Evolutionary conservation across 2,888 invertebrate species (phyloP), one percentile per base, ranked within the genome.

Genomic region (Agrochola lychnidis): DNA sequence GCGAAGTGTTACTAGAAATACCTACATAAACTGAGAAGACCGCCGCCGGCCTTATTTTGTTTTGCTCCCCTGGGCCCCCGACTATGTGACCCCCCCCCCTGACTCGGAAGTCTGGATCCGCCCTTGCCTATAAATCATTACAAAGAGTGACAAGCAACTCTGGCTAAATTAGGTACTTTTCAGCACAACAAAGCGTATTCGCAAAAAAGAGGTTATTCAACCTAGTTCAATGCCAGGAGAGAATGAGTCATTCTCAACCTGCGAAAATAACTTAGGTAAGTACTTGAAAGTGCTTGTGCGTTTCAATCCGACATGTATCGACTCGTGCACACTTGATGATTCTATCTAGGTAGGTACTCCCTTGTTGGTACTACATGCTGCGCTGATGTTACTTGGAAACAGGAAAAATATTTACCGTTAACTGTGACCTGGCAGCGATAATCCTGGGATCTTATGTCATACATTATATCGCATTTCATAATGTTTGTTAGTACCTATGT

Each of bases 141-240:
- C 5, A 51, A 63, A 48, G 56, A 76, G n/a, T 75, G 59, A 66
- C 36, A 53, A 59, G 64, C 42, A 45, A 64, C 3, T 51, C 4
- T 66, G 4, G 16, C 30, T 25, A 57, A 63, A 69, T 57, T 42
- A 61, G 22, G 40, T 57, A 48, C 25, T 78, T 63, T 79, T 83
- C 16, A 61, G 51, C n/a, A 22, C 7, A 51, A 67, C 42, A 79
- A 79, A 69, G 51, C 14, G 25, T 22, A 36, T 36, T 53, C 4
- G 63, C 56, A 85, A 86, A 74, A 86, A 86, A 73, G 57, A 79
- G 89, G 86, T 88, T 86, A 83, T 86, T 90, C 83, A 90, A 89
- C 90, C 72, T 84, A 85, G 76, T 88, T 85, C 86, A 87, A 86
- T 87, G 88, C 73, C 84, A 81, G 74, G 53, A 79, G 51, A 74